phyloP scores from a whole-genome alignment of 1,140 invertebrate species.

The Rhynchophorus ferrugineus region DNA sequence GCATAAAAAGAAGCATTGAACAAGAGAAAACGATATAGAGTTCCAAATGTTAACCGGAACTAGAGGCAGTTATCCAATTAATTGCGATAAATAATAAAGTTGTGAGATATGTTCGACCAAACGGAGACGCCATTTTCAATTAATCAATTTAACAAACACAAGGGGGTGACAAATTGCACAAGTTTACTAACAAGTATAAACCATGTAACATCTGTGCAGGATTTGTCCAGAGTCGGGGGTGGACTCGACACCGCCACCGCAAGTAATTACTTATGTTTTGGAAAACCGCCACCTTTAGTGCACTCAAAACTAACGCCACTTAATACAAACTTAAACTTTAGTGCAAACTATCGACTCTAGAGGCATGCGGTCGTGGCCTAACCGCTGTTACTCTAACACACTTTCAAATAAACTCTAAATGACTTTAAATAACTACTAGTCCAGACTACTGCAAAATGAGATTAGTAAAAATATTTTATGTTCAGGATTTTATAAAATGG shows the following conservation, averaged over 20 bases:
- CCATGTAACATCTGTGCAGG: conserved; percentile 27
- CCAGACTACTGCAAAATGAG: no score
- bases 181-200: conserved; percentile 30
- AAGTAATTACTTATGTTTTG: conserved; percentile 20
- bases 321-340: conserved; percentile 16
- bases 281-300: conserved; percentile 18
- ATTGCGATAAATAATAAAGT: not conserved
- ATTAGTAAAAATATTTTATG: no score
- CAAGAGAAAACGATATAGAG: no score
- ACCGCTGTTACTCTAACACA: no score
- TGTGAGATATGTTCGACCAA: not conserved
- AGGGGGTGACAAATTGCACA: conserved; percentile 26
- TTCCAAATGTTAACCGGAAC: no score
- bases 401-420: no score
- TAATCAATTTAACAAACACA: conserved; percentile 24
- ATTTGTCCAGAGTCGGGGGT: conserved; percentile 25
- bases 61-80: no score
- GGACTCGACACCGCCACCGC: conserved; percentile 14
- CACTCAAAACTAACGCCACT: conserved; percentile 15
- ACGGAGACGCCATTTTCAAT: conserved; percentile 7
- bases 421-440: no score
- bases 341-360: no score
- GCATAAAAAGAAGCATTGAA: no score
- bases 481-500: no score
- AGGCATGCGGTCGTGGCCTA: no score